phyloP scores from a whole-genome alignment of 2,113 vertebrate genomes.

The Halichoerus grypus region DNA sequence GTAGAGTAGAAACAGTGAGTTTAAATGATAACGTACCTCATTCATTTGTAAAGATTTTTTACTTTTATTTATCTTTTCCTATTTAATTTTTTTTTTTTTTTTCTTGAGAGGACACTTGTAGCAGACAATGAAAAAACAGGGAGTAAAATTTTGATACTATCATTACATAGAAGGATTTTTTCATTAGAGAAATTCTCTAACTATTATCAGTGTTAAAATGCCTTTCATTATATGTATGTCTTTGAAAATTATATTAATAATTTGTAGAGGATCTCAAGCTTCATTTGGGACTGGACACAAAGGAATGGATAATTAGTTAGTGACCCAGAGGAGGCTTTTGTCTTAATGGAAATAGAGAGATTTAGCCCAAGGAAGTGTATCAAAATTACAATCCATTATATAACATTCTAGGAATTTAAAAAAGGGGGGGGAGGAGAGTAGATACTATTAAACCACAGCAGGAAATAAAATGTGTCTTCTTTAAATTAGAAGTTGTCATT shows the following conservation, averaged over 20 bases:
- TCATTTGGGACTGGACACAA: slow-evolving; percentile 50
- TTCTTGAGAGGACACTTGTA: neutral
- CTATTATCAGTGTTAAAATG: slow-evolving; percentile 54
- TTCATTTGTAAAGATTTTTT: slow-evolving; percentile 24
- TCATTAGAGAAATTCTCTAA: slow-evolving; percentile 53
- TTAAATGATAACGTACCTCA: neutral
- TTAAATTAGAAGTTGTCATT: slow-evolving; percentile 58
- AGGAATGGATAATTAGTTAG: slow-evolving; percentile 69
- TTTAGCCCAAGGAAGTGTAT: slow-evolving; percentile 61
- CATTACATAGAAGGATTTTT: slow-evolving; percentile 43
- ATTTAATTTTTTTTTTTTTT: neutral
- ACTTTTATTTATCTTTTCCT: slow-evolving; percentile 50
- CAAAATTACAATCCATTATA: slow-evolving; percentile 64
- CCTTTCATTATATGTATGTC: slow-evolving; percentile 55
- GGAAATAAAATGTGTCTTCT: slow-evolving; percentile 60
- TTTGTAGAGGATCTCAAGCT: slow-evolving; percentile 5
- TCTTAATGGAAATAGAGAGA: slow-evolving; percentile 45
- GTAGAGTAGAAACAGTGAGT: neutral
- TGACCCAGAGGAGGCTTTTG: slow-evolving; percentile 48
- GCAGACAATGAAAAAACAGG: slow-evolving; percentile 46
- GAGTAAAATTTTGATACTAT: slow-evolving; percentile 46
- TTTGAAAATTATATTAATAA: slow-evolving; percentile 76
- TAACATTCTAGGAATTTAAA: neutral
- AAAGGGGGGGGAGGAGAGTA: neutral
- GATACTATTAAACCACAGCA: slow-evolving; percentile 43